Evolutionary conservation across 2,888 invertebrate species (phyloP), one percentile per base, ranked within the genome.

Genomic region (Pegoplata infirma): DNA sequence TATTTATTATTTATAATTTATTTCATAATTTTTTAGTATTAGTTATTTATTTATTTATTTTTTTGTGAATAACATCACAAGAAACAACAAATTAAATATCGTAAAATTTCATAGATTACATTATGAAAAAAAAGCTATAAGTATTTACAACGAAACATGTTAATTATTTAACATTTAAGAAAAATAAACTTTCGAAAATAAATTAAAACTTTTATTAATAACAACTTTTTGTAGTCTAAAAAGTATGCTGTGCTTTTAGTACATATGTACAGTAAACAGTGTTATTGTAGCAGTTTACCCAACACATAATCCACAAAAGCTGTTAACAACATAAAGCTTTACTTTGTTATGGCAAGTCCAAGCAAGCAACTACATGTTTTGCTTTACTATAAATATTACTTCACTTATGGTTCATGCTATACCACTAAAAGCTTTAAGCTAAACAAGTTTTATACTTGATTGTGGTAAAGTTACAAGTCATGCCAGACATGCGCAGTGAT

Each of bases 1-100:
- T 63, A 56, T 63, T 71, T 71, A 66, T 66, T 61, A 55, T 63
- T 72, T 23, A 28, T 59, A 66, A 71, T 61, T 44, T 58, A 58
- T 73, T 68, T 69, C 46, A 23, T 58, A 67, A 51, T 44, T 56
- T 61, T 21, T 71, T 59, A 72, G 68, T 32, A 49, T 40, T 59
- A 69, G 61, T 67, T 74, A 51, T 44, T 44, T 68, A 63, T 69
- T 55, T 49, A 58, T 64, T 49, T 55, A 58, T 44, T 7, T 44
- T 21, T 69, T 49, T 67, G 58, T 59, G 17, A 49, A 58, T 17
- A 49, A 49, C 32, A 32, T 46, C 17, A 25, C 36, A 67, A 47
- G 14, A 67, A 74, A 14, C 19, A 12, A 17, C 8, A 40, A n/a
- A n/a, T 40, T 25, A 47, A 25, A 25, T 56, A 40, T 64, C 19